These are phyloP conservation scores for Craniophora ligustri DNA, from an alignment of 2,888 invertebrate species.

Conservation along the genomic window DNA sequence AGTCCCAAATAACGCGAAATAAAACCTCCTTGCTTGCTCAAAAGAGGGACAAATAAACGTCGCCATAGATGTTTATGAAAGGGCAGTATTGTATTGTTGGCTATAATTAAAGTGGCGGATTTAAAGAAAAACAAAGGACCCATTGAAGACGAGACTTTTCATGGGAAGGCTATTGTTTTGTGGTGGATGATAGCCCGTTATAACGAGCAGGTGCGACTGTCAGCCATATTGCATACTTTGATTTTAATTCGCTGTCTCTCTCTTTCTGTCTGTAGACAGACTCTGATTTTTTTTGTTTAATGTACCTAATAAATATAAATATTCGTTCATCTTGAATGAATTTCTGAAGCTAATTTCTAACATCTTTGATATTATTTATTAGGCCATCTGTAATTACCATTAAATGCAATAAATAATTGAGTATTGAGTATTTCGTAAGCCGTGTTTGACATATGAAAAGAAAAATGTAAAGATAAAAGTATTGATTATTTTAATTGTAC, in stretches of 20 bases:
- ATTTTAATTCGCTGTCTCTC: background rate
- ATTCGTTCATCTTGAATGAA: too few relatives aligned
- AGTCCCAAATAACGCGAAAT: background rate
- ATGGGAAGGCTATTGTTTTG: slow-evolving; percentile 26
- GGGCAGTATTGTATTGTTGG: slow-evolving; percentile 39
- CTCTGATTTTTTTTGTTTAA: too few relatives aligned
- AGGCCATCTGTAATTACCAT: too few relatives aligned
- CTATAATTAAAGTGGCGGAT: slow-evolving; percentile 42
- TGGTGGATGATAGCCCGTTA: background rate
- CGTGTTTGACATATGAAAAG: too few relatives aligned
- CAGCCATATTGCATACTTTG: background rate
- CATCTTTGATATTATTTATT: too few relatives aligned
- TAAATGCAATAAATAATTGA: too few relatives aligned
- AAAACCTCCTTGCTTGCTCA: background rate
- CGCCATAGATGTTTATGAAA: slow-evolving; percentile 20
- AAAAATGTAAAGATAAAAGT: too few relatives aligned
- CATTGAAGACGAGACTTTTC: slow-evolving; percentile 29
- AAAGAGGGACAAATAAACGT: slow-evolving; percentile 5
- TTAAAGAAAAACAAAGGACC: slow-evolving; percentile 19
- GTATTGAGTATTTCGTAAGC: too few relatives aligned
- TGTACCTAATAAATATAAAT: too few relatives aligned
- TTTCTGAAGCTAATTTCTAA: too few relatives aligned
- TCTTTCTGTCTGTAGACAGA: background rate
- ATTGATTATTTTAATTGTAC: too few relatives aligned
- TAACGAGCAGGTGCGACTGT: slow-evolving; percentile 1